These are phyloP conservation scores for Trialeurodes vaporariorum DNA, from an alignment of 1,140 invertebrate genomes.

Conservation along the genomic window DNA sequence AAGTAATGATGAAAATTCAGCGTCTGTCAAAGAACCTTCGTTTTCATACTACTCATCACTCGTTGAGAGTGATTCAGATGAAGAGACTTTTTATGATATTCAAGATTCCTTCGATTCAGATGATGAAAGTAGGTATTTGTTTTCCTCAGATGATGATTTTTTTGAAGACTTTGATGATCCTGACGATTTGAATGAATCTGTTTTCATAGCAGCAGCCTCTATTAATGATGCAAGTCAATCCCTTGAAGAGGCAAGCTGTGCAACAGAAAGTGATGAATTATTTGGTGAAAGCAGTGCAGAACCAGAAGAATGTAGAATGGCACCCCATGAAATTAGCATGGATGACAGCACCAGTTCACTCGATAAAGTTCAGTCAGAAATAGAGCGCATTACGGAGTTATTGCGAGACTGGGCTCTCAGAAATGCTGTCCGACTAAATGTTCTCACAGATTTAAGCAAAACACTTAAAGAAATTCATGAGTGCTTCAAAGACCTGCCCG, in stretches of 20 bases:
- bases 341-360: not conserved
- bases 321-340: not conserved
- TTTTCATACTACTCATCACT: not conserved
- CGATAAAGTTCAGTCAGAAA: not conserved
- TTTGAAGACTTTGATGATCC: not conserved
- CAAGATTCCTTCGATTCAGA: not conserved
- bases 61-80: not conserved
- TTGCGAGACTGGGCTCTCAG: constrained; percentile 8
- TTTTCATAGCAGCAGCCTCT: not conserved
- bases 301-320: not conserved
- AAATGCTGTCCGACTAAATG: not conserved
- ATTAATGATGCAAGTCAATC: not conserved
- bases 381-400: constrained; percentile 6
- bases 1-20: not conserved
- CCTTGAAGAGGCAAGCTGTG: not conserved
- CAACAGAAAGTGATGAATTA: not conserved
- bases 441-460: constrained; percentile 9
- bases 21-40: not conserved
- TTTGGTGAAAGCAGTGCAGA: not conserved
- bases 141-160: not conserved
- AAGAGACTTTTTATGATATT: not conserved
- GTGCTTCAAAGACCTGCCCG: constrained; percentile 4
- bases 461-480: not conserved
- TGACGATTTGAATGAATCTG: not conserved
- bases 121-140: not conserved